These are phyloP conservation scores for Simalia tracyae DNA, from an alignment of 2,797 vertebrate genomes.

Conservation along the genomic window DNA sequence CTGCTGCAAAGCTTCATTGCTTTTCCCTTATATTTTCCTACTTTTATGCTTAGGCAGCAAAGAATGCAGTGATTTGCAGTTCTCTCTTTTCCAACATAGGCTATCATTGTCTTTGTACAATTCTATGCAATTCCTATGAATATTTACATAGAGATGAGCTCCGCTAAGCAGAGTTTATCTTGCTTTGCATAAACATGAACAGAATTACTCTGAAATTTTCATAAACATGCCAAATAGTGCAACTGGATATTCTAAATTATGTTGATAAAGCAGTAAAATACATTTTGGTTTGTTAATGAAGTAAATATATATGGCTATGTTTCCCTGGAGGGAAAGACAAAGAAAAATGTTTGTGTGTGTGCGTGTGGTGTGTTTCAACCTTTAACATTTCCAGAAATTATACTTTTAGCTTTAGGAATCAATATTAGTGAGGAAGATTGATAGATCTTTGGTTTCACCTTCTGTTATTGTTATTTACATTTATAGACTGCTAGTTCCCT, in stretches of 20 bases:
- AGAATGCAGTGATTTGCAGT: not conserved
- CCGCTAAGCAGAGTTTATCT: not conserved
- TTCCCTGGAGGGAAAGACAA: not conserved
- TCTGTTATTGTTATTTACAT: not conserved
- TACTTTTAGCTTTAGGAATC: not conserved
- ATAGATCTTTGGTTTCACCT: not conserved
- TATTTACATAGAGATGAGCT: not conserved
- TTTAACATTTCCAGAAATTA: not conserved
- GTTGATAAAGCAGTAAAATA: not conserved
- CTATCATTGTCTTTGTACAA: not conserved
- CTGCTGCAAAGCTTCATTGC: not conserved
- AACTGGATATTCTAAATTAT: not conserved
- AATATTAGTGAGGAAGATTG: not conserved
- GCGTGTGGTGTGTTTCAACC: not conserved
- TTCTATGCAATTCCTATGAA: not conserved
- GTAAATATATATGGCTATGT: not conserved
- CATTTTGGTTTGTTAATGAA: not conserved
- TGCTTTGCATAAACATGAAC: not conserved
- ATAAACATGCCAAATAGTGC: not conserved
- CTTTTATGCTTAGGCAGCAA: not conserved
- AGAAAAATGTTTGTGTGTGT: not conserved
- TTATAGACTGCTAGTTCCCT: not conserved
- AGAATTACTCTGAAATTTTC: not conserved
- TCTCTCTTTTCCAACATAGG: not conserved
- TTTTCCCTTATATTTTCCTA: not conserved